Percentiles rank a stretch among this genome's conserved stretches.
These are phyloP conservation scores for Otocyon megalotis DNA, from an alignment of 2,113 vertebrate species.

Conservation along the genomic window DNA sequence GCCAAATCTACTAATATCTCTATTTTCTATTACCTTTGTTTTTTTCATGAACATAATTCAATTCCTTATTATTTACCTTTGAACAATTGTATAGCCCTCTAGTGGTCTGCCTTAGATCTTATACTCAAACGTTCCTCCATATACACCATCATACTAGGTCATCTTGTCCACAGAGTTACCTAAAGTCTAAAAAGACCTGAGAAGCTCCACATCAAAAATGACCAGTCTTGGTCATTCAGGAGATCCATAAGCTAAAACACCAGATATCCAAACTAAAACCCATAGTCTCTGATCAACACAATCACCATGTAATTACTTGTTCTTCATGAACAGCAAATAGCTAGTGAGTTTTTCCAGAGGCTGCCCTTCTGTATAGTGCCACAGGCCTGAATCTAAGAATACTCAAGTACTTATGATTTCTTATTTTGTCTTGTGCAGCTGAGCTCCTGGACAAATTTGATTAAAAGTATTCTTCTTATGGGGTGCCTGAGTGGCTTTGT, in stretches of 20 bases:
- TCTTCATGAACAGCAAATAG: neutral
- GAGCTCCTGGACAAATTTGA: neutral
- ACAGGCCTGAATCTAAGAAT: neutral
- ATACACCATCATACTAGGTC: neutral
- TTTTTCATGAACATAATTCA: neutral
- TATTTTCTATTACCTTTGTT: neutral
- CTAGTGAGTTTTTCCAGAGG: accelerated
- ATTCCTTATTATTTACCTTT: neutral
- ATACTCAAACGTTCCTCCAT: neutral
- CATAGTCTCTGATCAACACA: neutral
- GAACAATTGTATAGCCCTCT: neutral
- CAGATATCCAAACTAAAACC: neutral
- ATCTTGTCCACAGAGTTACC: neutral
- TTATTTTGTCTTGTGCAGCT: neutral
- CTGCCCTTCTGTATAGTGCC: neutral
- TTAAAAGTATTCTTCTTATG: neutral
- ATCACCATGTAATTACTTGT: neutral
- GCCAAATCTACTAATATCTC: neutral
- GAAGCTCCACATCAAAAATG: neutral
- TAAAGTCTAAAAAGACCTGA: neutral
- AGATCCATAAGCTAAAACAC: neutral
- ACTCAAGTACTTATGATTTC: neutral
- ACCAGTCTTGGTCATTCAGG: neutral
- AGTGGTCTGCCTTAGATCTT: neutral
- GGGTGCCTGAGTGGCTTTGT: too few species aligned